Conservation (phyloP, 2,113 vertebrate genomes). For the Bostrychus sinensis region DNA sequence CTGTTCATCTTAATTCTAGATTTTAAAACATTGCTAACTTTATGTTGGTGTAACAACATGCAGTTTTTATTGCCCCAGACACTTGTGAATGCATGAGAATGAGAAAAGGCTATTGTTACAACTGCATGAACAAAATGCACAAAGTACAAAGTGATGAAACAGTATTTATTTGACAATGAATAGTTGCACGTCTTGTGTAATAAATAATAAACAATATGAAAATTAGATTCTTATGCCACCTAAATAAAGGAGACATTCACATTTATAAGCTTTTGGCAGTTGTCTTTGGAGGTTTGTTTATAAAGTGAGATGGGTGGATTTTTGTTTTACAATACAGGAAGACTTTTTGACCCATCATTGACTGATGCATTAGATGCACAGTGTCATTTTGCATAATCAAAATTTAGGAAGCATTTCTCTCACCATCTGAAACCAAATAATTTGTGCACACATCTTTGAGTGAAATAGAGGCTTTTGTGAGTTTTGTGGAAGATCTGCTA, state of each 20-base stretch:
- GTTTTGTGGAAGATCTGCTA: slow-evolving; percentile 57
- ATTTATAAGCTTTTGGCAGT: slow-evolving; percentile 61
- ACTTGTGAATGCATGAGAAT: neutral
- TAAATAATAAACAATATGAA: slow-evolving; percentile 65
- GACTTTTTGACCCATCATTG: slow-evolving; percentile 51
- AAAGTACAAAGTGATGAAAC: slow-evolving; percentile 49
- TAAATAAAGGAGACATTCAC: slow-evolving; percentile 59
- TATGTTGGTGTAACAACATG: neutral
- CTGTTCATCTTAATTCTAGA: neutral
- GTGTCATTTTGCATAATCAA: slow-evolving; percentile 65
- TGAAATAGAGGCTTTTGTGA: slow-evolving; percentile 30
- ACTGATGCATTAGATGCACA: slow-evolving; percentile 28
- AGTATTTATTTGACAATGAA: slow-evolving; percentile 62
- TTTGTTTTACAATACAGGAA: slow-evolving; percentile 59
- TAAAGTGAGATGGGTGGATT: slow-evolving; percentile 33
- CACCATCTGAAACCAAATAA: slow-evolving; percentile 32
- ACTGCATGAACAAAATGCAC: slow-evolving; percentile 1
- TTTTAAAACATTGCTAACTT: neutral
- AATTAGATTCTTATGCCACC: slow-evolving; percentile 44
- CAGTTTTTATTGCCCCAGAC: neutral
- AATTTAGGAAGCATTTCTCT: slow-evolving; percentile 55
- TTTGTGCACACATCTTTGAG: slow-evolving; percentile 22
- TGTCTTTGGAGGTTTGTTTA: slow-evolving; percentile 63
- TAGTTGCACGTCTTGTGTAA: slow-evolving; percentile 37
- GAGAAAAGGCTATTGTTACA: neutral